Evolutionary conservation across 37 sponge, comb jelly and placozoan species (phyloP).

Genomic region (Axinella damicornis): DNA sequence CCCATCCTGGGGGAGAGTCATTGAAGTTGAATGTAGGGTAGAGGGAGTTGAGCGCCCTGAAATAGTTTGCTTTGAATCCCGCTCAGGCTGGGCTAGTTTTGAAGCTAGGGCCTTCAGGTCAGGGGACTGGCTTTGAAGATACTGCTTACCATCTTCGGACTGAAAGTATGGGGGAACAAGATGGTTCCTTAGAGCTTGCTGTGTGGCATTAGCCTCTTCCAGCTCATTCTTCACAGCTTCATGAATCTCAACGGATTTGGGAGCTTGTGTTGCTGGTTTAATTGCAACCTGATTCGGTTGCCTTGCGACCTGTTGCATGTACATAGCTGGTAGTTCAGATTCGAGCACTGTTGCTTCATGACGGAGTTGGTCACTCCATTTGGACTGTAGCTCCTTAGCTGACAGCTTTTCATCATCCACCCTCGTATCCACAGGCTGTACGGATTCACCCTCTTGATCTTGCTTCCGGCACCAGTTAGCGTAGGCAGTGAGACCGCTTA

Average conservation of each 20-base stretch:
- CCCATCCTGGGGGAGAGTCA: constrained; percentile 1
- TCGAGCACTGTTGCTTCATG: too few relatives aligned
- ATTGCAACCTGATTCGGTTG: not conserved
- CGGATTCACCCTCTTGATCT: not conserved
- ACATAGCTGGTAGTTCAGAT: not conserved
- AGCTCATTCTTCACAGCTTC: constrained; percentile 16
- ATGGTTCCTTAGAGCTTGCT: constrained; percentile 48
- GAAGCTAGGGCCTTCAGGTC: constrained; percentile 39
- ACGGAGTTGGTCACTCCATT: not conserved
- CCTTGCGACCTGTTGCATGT: not conserved
- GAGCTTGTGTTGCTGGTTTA: too few relatives aligned
- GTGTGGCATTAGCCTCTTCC: constrained; percentile 47
- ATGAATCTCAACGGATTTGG: too few relatives aligned
- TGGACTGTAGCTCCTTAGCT: not conserved
- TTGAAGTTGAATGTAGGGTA: constrained; percentile 23
- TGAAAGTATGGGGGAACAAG: constrained; percentile 78
- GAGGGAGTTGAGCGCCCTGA: constrained; percentile 41
- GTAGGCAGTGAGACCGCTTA: constrained; percentile 28
- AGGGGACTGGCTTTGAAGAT: constrained; percentile 42
- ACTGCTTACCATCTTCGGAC: constrained; percentile 51
- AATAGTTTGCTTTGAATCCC: not conserved
- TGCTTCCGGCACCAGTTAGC: constrained; percentile 41
- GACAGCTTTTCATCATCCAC: constrained; percentile 30
- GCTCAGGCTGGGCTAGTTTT: constrained; percentile 38
- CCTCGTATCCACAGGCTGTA: constrained; percentile 37